A percentile compares a stretch with the other conserved stretches of the same genome.
phyloP scores from a whole-genome alignment of 2,888 invertebrate genomes.

The Drosophila hamatofila region DNA sequence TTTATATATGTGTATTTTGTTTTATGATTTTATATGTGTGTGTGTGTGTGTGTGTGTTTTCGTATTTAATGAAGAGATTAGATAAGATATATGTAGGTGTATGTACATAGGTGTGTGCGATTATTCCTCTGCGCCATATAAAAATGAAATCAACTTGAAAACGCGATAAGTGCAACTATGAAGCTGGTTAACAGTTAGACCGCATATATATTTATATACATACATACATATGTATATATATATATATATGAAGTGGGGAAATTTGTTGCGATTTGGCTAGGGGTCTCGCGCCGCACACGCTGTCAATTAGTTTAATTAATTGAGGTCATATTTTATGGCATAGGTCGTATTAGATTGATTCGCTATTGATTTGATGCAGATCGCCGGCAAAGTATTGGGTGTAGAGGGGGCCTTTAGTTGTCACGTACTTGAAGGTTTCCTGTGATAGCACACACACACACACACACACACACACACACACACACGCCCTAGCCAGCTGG shows the following conservation, averaged over 20 bases:
- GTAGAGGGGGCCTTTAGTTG: slow-evolving; percentile 1
- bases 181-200: slow-evolving; percentile 36
- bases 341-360: slow-evolving; percentile 68
- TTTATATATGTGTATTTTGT: slow-evolving; percentile 38
- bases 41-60: slow-evolving; percentile 57
- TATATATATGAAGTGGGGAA: slow-evolving; percentile 18
- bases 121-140: slow-evolving; percentile 36
- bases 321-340: slow-evolving; percentile 67
- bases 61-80: slow-evolving; percentile 74
- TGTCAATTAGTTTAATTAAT: slow-evolving; percentile 74
- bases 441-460: slow-evolving; percentile 41
- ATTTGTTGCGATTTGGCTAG: slow-evolving; percentile 40
- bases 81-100: slow-evolving; percentile 57
- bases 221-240: slow-evolving; percentile 1
- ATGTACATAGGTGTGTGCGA: slow-evolving; percentile 25
- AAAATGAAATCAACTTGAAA: slow-evolving; percentile 58
- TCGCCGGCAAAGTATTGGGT: slow-evolving; percentile 8
- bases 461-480: not conserved
- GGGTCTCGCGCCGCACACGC: slow-evolving; percentile 49
- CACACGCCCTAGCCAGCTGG: slow-evolving; percentile 8
- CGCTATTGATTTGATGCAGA: slow-evolving; percentile 38
- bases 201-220: slow-evolving; percentile 7
- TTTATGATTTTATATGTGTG: slow-evolving; percentile 66
- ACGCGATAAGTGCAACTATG: slow-evolving; percentile 58
- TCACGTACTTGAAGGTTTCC: slow-evolving; percentile 58